Conservation (phyloP, 1,140 invertebrate species). For the Maniola jurtina region DNA sequence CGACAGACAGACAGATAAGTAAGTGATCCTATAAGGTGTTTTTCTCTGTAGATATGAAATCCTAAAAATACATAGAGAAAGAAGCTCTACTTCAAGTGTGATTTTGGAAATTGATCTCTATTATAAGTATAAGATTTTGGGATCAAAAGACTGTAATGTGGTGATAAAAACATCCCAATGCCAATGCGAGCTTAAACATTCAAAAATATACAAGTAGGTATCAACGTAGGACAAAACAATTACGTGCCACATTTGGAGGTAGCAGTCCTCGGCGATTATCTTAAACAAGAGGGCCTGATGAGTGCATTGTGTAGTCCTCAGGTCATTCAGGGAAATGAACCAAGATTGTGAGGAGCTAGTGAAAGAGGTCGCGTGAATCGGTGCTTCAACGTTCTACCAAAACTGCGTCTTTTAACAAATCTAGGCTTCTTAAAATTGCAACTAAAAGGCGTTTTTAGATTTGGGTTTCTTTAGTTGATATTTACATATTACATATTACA, state of each 20-base stretch:
- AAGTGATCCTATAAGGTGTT: too few species aligned
- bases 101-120: too few species aligned
- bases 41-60: too few species aligned
- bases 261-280: conserved; percentile 33
- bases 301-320: conserved; percentile 64
- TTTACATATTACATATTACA: too few species aligned
- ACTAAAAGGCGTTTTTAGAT: neutral
- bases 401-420: conserved; percentile 5
- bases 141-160: too few species aligned
- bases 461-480: too few species aligned
- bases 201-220: conserved; percentile 4
- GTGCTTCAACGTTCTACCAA: conserved; percentile 3
- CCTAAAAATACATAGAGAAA: too few species aligned
- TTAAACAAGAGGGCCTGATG: conserved; percentile 70
- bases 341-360: conserved; percentile 18
- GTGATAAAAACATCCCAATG: too few species aligned
- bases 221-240: conserved; percentile 24
- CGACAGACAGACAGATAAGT: too few species aligned
- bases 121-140: too few species aligned
- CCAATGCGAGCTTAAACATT: neutral
- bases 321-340: conserved; percentile 50
- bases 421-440: neutral
- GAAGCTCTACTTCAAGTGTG: too few species aligned
- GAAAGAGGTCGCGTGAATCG: conserved; percentile 5
- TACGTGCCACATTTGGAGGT: conserved; percentile 22